Base-by-base conservation (phyloP, 2,113 vertebrate species). In the Brachyhypopomus gauderio region DNA sequence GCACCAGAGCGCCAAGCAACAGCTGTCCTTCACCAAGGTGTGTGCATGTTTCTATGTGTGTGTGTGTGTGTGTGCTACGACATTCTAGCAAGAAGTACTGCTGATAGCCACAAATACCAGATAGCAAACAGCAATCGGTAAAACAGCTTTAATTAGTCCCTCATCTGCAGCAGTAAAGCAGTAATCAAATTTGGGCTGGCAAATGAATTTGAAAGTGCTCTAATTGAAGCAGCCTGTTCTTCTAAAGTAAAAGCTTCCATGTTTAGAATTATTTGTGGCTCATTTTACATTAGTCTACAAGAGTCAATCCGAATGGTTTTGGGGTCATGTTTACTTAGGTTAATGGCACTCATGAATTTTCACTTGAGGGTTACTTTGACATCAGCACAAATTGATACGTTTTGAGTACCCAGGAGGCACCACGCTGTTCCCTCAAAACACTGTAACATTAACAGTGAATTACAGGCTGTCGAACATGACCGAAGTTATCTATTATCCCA, bases 21-120 rank as follows among this genome's bases (percentile, higher is more conserved):
- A 91, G 90, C 90, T 91, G 90, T 78, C 88, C 88, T 87, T 85
- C 80, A 89, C 62, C 87, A 75, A 77, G 72, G 52, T 56, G 58
- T 77, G 80, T 79, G 78, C 83, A 86, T 82, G 80, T 9, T 66
- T 27, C 70, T 76, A 78, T 87, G 5, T 45, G 41, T 45, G 41
- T 45, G 41, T 45, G 52, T 60, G 56, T 77, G 80, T 78, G 79
- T 85, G 87, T 82, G 80, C 14, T 72, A 30, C 71, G 75, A 78
- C 88, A 84, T 69, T 74, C 76, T 60, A 38, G 81, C 74, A 84
- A 81, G 79, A 83, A 82, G 78, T 36, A 19, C 22, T 77, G 52
- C 77, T 60, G 78, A 75, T 66, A 83, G 80, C 48, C 72, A 62
- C 67, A 87, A 86, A 87, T 83, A 79, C 23, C 52, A 56, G 75